Evolutionary conservation across 2,113 vertebrate genomes (phyloP), one percentile per base, ranked within the genome.

Genomic region (Sinocyclocheilus rhinocerous): DNA sequence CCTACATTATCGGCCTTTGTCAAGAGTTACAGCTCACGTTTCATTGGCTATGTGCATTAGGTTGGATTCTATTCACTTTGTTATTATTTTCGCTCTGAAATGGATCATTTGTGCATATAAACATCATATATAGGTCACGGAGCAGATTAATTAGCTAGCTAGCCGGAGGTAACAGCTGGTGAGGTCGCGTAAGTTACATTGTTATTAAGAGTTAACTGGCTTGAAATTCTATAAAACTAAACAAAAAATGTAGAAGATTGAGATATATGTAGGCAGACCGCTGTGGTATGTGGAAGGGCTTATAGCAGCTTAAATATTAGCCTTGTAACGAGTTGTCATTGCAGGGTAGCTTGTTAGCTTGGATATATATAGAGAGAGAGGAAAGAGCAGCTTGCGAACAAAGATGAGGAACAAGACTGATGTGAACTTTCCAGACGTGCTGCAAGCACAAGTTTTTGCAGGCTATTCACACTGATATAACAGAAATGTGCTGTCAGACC

Each of bases 121-220:
- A 45, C 86, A 59, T 12, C 57, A 39, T 73, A 92, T 90, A 76
- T 89, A 85, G 93, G 91, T 94, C 91, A 91, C 24, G 10, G 42
- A 61, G 84, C 63, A 73, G 67, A 67, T 65, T 84, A 63, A 72
- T 85, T 84, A 57, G 85, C 67, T 59, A 65, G 75, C 18, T 87
- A 85, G 76, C 78, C 73, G 9, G 65, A 18, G 29, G 52, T 80
- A 84, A 77, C 88, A 83, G 78, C 84, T 65, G 65, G 48, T n/a
- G 20, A 81, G 83, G 63, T 87, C 77, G 55, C 13, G 11, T 69
- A 52, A 26, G 85, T 57, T 76, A 42, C 10, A 4, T 86, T n/a
- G 39, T 61, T 29, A 42, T 70, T 24, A n/a, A n/a, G 16, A 57
- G 13, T n/a, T 33, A n/a, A 39, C 67, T 22, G 16, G 7, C 67